Evolutionary conservation across 2,888 invertebrate genomes (phyloP), one percentile per base, ranked within the genome.

Genomic region (Drosophila kanekoi): DNA sequence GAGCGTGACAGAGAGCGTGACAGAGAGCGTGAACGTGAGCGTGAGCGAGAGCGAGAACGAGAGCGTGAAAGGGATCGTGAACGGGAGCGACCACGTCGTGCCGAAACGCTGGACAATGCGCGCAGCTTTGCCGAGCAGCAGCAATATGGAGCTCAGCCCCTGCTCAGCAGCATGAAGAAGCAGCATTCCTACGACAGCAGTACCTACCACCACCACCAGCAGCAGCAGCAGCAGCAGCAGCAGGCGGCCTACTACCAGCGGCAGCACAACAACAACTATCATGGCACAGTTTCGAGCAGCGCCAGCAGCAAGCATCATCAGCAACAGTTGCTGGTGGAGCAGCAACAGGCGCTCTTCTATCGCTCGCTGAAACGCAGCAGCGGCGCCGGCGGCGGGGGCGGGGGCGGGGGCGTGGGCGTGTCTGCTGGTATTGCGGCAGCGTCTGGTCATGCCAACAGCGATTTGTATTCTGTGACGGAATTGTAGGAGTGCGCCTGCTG

Each of bases 391-490:
- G 60, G 49, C 0, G 51, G 63, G 0, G 73, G 49, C 2, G 75
- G 66, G 10, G 68, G 37, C 23, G 23, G 23, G 8, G 23, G 23
- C 23, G 23, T 1, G 6, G 23, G 18, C 18, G 47, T 38, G 10
- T 66, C 23, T 5, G 58, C 72, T 6, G 71, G 49, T 6, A 75
- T 69, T 13, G 68, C 32, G 9, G 51, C 48, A 16, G 14, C 79
- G 11, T 92, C 92, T 23, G 91, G 90, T 11, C 90, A 92, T 56
- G 93, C 93, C 47, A 66, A 93, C 69, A 93, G 93, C 59, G 94
- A 95, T 91, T 91, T 96, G 76, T 96, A 96, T 90, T 96, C 96
- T 52, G 96, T 96, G 77, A 95, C 96, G 60, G 95, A 94, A 90
- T 93, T 95, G 93, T 95, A 94, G 93, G 92, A 92, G 88, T 92